Evolutionary conservation across 2,113 vertebrate species (phyloP), one percentile per base, ranked within the genome.

Genomic region (Nerophis ophidion): DNA sequence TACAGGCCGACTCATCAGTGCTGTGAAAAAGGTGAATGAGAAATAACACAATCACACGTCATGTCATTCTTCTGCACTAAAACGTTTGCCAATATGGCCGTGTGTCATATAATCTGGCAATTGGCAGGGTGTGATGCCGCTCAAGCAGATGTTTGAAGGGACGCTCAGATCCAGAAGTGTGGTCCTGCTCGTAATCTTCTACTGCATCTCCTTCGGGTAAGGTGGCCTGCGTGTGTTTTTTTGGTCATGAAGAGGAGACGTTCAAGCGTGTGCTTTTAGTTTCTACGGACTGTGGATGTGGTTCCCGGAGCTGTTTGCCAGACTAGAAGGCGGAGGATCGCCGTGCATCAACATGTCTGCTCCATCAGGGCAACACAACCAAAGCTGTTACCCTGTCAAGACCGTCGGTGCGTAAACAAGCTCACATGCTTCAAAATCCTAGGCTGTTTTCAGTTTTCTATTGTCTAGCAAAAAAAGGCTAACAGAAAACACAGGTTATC

Each of bases 241-340:
- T 26, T 26, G 26, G 6, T 14, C 17, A 16, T 17, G 48, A 7
- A 49, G 17, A 49, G 48, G 17, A 17, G 48, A 17, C 2, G 26
- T 16, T 49, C 2, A 49, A 49, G 17, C 16, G 49, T 38, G 14
- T 59, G 35, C 77, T 58, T 66, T 13, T 35, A 91, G 90, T 4
- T 91, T 87, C 63, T 91, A 91, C 7, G 90, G 90, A 0, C 80
- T 91, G 61, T 91, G 90, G 90, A 91, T 91, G 90, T 91, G 90
- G 90, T 88, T 90, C 60, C 90, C 89, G 0, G 88, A 87, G 75
- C 83, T 91, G 16, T 87, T 91, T 34, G 63, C 54, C 15, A 81
- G 86, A 55, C 35, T 77, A 0, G 88, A 91, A 52, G 71, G 53
- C 0, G 86, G 87, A 0, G 88, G 87, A 4, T 87, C 86, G 0